Evolutionary conservation across 2,797 vertebrate species (phyloP), one percentile per base, ranked within the genome.

Genomic region (Microchirus variegatus): DNA sequence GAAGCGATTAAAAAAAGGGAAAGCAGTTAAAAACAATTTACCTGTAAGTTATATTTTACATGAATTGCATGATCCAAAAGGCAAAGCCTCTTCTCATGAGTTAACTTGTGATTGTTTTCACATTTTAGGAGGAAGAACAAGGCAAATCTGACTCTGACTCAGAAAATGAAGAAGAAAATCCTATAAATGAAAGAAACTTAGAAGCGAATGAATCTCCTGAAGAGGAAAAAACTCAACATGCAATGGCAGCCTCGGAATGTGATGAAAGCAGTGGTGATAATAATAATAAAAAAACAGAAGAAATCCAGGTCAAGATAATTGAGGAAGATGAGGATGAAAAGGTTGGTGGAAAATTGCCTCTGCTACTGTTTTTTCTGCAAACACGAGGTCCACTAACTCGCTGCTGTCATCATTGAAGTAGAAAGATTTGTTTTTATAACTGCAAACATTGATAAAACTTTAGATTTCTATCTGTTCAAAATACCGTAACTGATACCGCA

Each of bases 1-100:
- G 67, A 93, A 91, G 44, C 78, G 82, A 0, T 38, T 81, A 43
- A 86, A 91, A 58, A 92, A 92, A 49, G 78, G 89, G 44, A 90
- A 80, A 48, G 45, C 67, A 1, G 40, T 53, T 36, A 80, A 85
- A 85, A 68, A 74, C 9, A 52, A 48, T 80, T 67, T 80, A 73
- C 49, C 51, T 65, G 90, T 93, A 62, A 89, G 86, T 81, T 26
- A 48, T 2, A 2, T 51, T 12, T 61, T 16, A 16, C n/a, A 48
- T 7, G 6, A 12, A 1, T 42, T 43, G 1, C 9, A 35, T n/a
- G 35, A 44, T 47, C 18, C 11, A 45, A 1, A 16, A 26, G 1
- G 1, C 5, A 16, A 26, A 1, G 1, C 7, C 8, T 38, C 26
- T 8, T 31, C 31, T 31, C 5, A 31, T 31, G 6, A 31, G 31